These are phyloP conservation scores for Eurystomus glaucurus DNA, from an alignment of 2,797 vertebrate species.

Conservation along the genomic window DNA sequence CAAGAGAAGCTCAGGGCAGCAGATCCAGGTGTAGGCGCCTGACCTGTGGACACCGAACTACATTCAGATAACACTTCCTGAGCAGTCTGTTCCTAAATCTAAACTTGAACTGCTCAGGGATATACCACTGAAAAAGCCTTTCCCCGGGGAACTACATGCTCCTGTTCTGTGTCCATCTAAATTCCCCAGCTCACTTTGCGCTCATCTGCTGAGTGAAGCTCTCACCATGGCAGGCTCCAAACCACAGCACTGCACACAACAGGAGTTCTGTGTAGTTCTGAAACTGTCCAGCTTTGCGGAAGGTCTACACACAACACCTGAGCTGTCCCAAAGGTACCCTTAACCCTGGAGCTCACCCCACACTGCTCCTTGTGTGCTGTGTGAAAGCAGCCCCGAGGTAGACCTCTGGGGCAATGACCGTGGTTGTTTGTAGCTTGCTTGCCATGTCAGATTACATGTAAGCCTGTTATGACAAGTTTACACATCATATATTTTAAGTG, in stretches of 20 bases:
- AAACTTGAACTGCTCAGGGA: neutral
- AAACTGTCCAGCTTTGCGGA: neutral
- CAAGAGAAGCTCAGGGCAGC: neutral
- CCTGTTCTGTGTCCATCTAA: neutral
- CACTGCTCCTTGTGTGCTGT: neutral
- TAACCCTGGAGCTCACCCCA: neutral
- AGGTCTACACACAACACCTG: neutral
- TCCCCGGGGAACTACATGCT: rapidly evolving
- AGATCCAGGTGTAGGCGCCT: neutral
- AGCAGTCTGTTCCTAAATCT: neutral
- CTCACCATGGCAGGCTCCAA: neutral
- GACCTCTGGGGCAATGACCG: neutral
- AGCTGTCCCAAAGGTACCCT: neutral
- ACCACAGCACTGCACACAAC: neutral
- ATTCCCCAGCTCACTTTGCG: neutral
- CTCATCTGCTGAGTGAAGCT: neutral
- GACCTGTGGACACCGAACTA: rapidly evolving
- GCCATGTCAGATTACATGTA: neutral
- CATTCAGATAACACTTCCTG: neutral
- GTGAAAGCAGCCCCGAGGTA: neutral
- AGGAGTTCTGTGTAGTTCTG: neutral
- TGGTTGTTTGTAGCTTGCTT: neutral
- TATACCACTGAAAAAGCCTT: neutral
- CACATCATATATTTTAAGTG: neutral
- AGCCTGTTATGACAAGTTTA: neutral